A percentile compares a stretch with the other conserved stretches of the same genome.
Conservation (phyloP, 2,797 vertebrate genomes). For the Coreius guichenoti region DNA sequence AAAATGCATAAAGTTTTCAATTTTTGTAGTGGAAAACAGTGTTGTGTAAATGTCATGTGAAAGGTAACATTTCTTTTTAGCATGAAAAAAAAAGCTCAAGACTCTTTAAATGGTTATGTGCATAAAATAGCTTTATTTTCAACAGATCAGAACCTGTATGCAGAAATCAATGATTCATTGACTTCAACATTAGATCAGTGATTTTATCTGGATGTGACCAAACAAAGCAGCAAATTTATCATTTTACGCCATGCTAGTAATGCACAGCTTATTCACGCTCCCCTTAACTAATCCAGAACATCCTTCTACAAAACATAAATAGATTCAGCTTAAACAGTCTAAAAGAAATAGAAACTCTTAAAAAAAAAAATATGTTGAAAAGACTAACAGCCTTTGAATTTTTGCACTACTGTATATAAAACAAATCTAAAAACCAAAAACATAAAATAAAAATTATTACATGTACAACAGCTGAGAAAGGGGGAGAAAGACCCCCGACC, state of each 20-base stretch:
- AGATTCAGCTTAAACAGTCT: conserved; percentile 70
- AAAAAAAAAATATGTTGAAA: conserved; percentile 70
- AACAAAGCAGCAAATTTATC: conserved; percentile 77
- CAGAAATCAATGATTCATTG: conserved; percentile 80
- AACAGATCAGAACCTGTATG: conserved; percentile 75
- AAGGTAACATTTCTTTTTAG: not conserved
- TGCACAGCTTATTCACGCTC: conserved; percentile 68
- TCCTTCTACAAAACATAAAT: conserved; percentile 80
- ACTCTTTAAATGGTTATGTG: conserved; percentile 67
- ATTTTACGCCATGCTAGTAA: conserved; percentile 57
- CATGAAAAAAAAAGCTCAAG: not conserved
- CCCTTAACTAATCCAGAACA: conserved; percentile 69
- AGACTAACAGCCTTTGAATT: conserved; percentile 77
- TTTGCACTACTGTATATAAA: conserved; percentile 77
- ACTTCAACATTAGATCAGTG: conserved; percentile 70
- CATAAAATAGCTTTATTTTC: conserved; percentile 85
- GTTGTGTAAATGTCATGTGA: not conserved
- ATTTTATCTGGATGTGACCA: conserved; percentile 76
- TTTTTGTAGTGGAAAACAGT: not conserved
- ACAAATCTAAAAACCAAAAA: conserved; percentile 65
- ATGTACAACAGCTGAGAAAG: conserved; percentile 80
- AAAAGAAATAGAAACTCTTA: conserved; percentile 77
- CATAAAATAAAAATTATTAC: conserved; percentile 68
- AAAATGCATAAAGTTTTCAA: not conserved
- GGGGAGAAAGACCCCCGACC: conserved; percentile 72